Base-by-base conservation (phyloP, 2,888 invertebrate genomes). In the Magallana nippona region DNA sequence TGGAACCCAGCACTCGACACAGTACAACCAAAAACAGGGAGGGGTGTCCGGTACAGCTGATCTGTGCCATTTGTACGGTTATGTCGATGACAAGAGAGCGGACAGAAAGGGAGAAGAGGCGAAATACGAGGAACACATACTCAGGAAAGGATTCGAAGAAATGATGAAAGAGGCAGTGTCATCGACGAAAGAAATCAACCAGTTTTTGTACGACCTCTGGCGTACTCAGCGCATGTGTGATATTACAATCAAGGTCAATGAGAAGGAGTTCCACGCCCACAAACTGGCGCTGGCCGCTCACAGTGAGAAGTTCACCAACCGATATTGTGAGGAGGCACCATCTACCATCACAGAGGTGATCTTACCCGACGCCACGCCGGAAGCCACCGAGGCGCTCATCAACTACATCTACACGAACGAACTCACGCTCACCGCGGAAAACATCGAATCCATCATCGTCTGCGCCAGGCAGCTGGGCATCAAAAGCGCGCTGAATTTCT, bases 281-380 rank as follows among this genome's bases (percentile, higher is more conserved):
- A 90, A 89, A 58, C 86, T 92, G 27, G 91, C 91, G 2, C 82
- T 92, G 27, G 92, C 92, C 0, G 91, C 92, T 1, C 86, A 88
- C 84, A 91, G 92, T 80, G 87, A 88, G 78, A 82, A 86, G 10
- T 89, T 91, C 83, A 84, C 89, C 1, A 81, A 83, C 55, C 81
- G 87, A 2, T 88, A 85, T 60, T 85, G 88, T 60, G 84, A 85
- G 15, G 81, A 83, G 78, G 82, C 79, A 71, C 84, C 83, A 0
- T 81, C 60, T 15, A 86, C 87, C 11, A 79, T 87, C 17, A 79
- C 87, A 17, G 88, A 88, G 63, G 86, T 90, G 19, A 85, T 89
- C 56, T 57, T 92, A 0, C 85, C 87, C 0, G 85, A 87, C 78
- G 87, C 88, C 19, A 83, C 87, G 15, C 79, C 86, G 1, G 86